phyloP scores from a whole-genome alignment of 64 coral and sea anemone species.

The Platygyra sinensis region DNA sequence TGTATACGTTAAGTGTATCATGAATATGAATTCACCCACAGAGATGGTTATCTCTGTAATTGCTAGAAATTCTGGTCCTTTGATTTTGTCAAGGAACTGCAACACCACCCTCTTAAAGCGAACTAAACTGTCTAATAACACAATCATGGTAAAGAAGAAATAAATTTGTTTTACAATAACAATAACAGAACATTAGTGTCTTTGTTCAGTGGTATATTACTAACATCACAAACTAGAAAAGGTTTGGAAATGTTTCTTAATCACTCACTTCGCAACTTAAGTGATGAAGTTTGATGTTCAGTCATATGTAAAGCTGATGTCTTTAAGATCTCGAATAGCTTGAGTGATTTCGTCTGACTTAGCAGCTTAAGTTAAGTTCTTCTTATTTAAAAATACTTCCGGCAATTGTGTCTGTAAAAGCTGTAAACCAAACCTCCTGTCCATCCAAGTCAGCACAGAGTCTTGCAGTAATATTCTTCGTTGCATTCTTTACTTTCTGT shows the following conservation, averaged over 20 bases:
- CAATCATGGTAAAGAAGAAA: too few relatives aligned
- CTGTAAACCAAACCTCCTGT: slow-evolving; percentile 16
- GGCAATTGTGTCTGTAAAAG: slow-evolving; percentile 10
- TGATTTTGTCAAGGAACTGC: too few relatives aligned
- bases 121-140: too few relatives aligned
- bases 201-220: not conserved
- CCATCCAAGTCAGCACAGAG: not conserved
- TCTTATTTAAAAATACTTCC: slow-evolving; percentile 15
- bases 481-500: slow-evolving; percentile 23
- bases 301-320: slow-evolving; percentile 19
- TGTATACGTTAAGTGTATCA: too few relatives aligned
- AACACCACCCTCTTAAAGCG: too few relatives aligned
- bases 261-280: too few relatives aligned
- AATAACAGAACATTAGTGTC: not conserved
- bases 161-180: too few relatives aligned
- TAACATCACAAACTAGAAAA: too few relatives aligned
- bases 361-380: slow-evolving; percentile 15
- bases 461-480: not conserved
- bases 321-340: slow-evolving; percentile 22
- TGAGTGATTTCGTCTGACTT: slow-evolving; percentile 16
- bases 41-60: too few relatives aligned
- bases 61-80: too few relatives aligned
- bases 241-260: too few relatives aligned
- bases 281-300: slow-evolving; percentile 25
- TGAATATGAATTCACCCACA: too few relatives aligned